Conservation (phyloP, 2,113 vertebrate species). For the Mus spicilegus region DNA sequence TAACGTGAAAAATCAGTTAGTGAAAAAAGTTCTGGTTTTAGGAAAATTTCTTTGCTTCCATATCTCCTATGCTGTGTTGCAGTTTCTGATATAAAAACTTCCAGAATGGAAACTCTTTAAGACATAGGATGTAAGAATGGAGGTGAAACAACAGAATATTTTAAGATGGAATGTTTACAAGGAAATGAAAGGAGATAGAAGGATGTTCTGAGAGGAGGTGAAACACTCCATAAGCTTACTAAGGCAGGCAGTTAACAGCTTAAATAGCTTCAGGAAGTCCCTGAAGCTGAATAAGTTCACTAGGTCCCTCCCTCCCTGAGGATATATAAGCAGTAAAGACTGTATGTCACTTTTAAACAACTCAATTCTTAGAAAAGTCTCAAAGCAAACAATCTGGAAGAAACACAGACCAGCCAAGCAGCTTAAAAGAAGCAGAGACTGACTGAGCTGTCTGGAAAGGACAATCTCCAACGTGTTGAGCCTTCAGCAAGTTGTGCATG, state of each 20-base stretch:
- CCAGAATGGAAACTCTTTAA: background rate
- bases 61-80: background rate
- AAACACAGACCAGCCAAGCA: background rate
- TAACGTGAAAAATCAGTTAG: background rate
- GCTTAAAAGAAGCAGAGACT: background rate
- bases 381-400: background rate
- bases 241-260: background rate
- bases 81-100: background rate
- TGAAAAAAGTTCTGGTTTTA: background rate
- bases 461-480: background rate
- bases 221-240: background rate
- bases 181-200: background rate
- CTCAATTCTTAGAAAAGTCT: background rate
- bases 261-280: background rate
- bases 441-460: background rate
- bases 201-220: background rate
- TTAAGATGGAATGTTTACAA: background rate
- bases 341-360: background rate
- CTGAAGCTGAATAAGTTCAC: background rate
- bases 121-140: background rate
- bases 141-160: background rate
- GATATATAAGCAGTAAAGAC: background rate
- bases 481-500: too few species aligned
- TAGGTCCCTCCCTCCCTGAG: background rate
- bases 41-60: slow-evolving; percentile 2